A percentile compares a stretch with the other conserved stretches of the same genome.
Evolutionary conservation across 2,888 invertebrate species (phyloP).

Genomic region (Pristionchus arcanus): DNA sequence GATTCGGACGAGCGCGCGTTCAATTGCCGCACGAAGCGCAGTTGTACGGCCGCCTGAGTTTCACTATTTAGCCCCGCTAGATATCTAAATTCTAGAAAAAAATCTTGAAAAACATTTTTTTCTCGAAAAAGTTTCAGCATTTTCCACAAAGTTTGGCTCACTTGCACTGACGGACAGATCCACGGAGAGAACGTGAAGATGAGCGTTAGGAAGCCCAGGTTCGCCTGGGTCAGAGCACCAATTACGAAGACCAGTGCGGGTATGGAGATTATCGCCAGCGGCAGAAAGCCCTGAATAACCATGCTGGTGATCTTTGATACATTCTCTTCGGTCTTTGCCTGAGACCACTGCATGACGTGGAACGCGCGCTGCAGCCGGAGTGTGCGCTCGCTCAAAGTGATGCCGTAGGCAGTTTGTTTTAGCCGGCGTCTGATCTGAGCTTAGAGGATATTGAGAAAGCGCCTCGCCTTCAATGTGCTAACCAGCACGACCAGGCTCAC

Average conservation of each 20-base stretch:
- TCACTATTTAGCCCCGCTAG: no score
- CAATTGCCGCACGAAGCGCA: background rate
- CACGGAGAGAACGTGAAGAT: conserved; percentile 13
- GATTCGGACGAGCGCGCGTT: background rate
- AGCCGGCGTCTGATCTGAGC: background rate
- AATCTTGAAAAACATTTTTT: no score
- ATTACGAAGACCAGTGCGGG: background rate
- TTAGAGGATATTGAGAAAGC: no score
- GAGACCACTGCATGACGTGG: background rate
- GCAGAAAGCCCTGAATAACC: conserved; percentile 1
- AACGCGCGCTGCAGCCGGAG: background rate
- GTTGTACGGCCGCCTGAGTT: background rate
- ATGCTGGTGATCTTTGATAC: background rate
- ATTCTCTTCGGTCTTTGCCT: background rate
- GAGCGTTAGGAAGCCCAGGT: background rate
- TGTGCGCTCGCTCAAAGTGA: background rate
- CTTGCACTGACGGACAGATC: background rate
- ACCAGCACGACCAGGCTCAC: background rate
- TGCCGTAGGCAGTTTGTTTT: background rate
- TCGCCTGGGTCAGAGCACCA: background rate
- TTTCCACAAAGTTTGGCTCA: no score
- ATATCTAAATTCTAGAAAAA: no score
- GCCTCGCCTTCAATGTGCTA: background rate
- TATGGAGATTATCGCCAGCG: background rate
- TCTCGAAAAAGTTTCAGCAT: no score